A percentile compares a stretch with the other conserved stretches of the same genome.
Evolutionary conservation across 1,140 invertebrate species (phyloP).

Genomic region (Caenorhabditis remanei): DNA sequence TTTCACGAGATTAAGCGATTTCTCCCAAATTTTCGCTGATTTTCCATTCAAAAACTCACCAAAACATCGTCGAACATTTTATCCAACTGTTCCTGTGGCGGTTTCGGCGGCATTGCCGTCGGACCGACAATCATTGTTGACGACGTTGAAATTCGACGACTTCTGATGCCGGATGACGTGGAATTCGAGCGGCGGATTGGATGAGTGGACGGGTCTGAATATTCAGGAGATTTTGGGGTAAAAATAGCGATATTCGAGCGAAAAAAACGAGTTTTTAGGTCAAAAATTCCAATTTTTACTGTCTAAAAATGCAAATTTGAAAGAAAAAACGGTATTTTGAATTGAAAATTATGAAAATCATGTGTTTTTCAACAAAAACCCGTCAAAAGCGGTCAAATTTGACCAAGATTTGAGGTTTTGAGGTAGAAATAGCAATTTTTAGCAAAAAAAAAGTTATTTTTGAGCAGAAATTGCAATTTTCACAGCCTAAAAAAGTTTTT

Average conservation of each 20-base stretch:
- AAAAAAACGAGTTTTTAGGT: constrained; percentile 2
- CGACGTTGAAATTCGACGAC: not conserved
- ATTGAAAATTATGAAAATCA: no score
- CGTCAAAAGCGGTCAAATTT: no score
- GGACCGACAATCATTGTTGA: constrained; percentile 9
- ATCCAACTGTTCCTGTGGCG: constrained; percentile 68
- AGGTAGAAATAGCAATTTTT: no score
- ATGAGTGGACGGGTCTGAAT: not conserved
- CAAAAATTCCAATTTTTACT: not conserved
- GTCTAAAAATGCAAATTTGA: no score
- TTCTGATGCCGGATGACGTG: constrained; percentile 11
- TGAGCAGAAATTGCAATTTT: no score
- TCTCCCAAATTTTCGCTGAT: not conserved
- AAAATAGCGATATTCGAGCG: no score
- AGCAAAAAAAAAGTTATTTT: no score
- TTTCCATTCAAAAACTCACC: constrained; percentile 62
- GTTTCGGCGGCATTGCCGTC: constrained; percentile 54
- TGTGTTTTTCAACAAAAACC: no score
- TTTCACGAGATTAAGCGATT: no score
- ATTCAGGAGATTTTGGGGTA: not conserved
- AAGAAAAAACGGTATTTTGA: no score
- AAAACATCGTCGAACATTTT: constrained; percentile 73
- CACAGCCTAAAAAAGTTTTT: no score
- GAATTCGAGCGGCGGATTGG: not conserved
- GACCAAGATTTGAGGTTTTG: no score